Evolutionary conservation across 2,888 invertebrate genomes (phyloP), one percentile per base, ranked within the genome.

Genomic region (Smittia sp.): DNA sequence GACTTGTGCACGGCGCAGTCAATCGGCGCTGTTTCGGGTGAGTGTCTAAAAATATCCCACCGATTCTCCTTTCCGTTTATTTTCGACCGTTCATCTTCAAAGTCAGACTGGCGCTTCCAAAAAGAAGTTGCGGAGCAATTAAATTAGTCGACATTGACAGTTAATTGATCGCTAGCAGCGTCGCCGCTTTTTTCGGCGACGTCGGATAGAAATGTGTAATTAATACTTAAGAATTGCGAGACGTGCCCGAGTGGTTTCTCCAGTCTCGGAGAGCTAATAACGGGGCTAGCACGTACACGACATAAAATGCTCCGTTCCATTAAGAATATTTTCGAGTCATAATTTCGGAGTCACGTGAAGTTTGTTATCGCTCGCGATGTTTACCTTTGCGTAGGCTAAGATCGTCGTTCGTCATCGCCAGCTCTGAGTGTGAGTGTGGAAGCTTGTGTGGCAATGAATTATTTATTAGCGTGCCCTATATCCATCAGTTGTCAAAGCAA

Each of bases 341-440:
- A 68, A 68, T 68, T 68, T 22, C 46, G 11, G 39, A 22, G 41
- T 68, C 68, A 68, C 68, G 68, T 68, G 68, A 68, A 68, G 9
- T 41, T 18, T 15, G 13, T 66, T 66, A 66, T 66, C 66, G 39
- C 15, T 66, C 38, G 38, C 63, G 66, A 66, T 66, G 32, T 63
- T 66, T 66, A 32, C 38, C 13, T 65, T 67, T 41, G 2, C 11
- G 11, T 46, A 13, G n/a, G 15, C 15, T 13, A 46, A 7, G 46
- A n/a, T 6, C 2, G 2, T 11, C 2, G 6, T 46, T 46, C 46
- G 46, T 46, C 46, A 46, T 46, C 46, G 11, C 11, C 2, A 46
- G n/a, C 46, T 32, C 11, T 46, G 46, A 13, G 46, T 46, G 46
- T 46, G 6, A 2, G 46, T 11, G 11, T 46, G 32, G 32, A 32